Evolutionary conservation across 2,888 invertebrate genomes (phyloP), one percentile per base, ranked within the genome.

Genomic region (Abrostola tripartita): DNA sequence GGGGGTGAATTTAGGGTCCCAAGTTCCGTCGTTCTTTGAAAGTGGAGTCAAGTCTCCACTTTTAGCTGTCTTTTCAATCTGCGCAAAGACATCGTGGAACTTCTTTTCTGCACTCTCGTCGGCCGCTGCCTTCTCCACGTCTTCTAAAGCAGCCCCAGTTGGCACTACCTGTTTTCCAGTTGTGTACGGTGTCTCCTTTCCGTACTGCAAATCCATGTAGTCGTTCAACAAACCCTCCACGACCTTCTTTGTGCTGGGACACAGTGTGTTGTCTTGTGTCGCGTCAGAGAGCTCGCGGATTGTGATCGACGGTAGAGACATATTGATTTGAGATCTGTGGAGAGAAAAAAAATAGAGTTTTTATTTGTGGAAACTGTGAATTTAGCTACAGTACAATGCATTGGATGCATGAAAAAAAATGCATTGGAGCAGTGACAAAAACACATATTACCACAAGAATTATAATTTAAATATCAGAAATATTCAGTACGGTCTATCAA

Each of bases 131-230:
- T 72, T 78, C 40, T 91, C 87, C 0, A 94, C 87, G 36, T 93
- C 91, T 2, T 83, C 82, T 24, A 91, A 81, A 0, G 87, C 85
- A 0, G 86, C 71, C 0, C 85, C 90, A 0, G 79, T 55, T 0
- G 94, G 94, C 0, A 94, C 12, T 0, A 94, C 88, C 56, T 87
- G 88, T 66, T 92, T 85, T 5, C 94, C 94, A 1, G 92, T 92
- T 0, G 94, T 93, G 79, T 92, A 94, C 0, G 91, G 90, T 5
- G 93, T 94, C 55, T 88, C 88, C 65, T 91, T 91, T 0, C 84
- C 90, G 50, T 89, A 92, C 37, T 90, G 90, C 0, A 94, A 81
- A 65, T 93, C 92, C 93, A 94, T 93, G 80, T 81, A 92, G 71
- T 94, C 94, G 44, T 92, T 92, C 0, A 94, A 83, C 9, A 94